Conservation (phyloP, 2,888 invertebrate species). For the Steinernema carpocapsae region DNA sequence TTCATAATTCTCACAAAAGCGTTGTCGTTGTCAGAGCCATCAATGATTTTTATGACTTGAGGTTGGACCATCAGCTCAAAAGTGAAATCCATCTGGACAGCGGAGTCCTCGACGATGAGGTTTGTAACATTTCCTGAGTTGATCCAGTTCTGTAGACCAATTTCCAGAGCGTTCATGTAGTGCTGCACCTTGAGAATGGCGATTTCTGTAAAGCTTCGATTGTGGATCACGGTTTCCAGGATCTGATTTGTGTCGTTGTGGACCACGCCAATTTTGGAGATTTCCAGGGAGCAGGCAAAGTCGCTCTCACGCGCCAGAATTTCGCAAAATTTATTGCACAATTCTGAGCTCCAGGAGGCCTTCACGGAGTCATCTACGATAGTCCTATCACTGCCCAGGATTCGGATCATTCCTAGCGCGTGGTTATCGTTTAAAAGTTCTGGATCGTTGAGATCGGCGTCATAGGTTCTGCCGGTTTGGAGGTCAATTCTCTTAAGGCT, state of each 20-base stretch:
- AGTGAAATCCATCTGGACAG: constrained; percentile 13
- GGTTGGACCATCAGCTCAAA: neutral
- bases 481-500: constrained; percentile 5
- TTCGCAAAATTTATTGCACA: constrained; percentile 1
- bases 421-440: neutral
- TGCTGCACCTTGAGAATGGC: constrained; percentile 23
- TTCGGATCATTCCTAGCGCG: neutral
- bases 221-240: neutral
- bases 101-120: constrained; percentile 10
- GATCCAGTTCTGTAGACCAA: constrained; percentile 10
- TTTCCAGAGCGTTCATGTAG: neutral
- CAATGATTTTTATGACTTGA: constrained; percentile 5
- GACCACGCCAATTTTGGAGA: neutral
- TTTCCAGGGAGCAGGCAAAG: neutral
- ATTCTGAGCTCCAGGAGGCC: neutral
- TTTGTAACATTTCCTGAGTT: constrained; percentile 9
- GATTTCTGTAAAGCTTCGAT: neutral
- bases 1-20: neutral
- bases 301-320: neutral
- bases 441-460: neutral
- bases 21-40: constrained; percentile 2
- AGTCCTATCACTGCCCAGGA: neutral
- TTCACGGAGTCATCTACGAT: neutral
- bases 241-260: constrained; percentile 18
- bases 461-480: neutral